Conservation (phyloP, 2,113 vertebrate genomes). For the Ammodytes dubius region DNA sequence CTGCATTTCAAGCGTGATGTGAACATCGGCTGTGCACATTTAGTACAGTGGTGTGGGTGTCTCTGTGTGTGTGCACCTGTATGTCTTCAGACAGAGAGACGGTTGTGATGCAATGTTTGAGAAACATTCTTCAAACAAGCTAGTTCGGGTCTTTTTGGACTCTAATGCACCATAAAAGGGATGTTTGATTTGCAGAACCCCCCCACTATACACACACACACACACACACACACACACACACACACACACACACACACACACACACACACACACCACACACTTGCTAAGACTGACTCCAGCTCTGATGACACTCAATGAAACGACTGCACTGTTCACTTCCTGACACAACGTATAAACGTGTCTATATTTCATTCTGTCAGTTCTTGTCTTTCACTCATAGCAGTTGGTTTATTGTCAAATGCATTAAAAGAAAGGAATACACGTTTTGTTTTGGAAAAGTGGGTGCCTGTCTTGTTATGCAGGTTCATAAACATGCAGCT, state of each 20-base stretch:
- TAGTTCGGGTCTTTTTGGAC: constrained; percentile 40
- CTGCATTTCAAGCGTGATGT: constrained; percentile 9
- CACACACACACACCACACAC: background rate
- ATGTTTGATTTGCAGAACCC: constrained; percentile 37
- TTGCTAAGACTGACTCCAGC: constrained; percentile 45
- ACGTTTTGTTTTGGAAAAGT: too few relatives aligned
- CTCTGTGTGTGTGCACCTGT: background rate
- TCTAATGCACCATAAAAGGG: constrained; percentile 52
- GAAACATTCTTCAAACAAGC: constrained; percentile 71
- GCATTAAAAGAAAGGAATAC: too few relatives aligned
- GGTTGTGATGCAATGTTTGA: constrained; percentile 73
- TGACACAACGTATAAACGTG: constrained; percentile 6
- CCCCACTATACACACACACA: background rate
- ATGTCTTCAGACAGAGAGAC: constrained; percentile 34
- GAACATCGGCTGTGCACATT: constrained; percentile 8
- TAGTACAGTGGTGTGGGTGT: background rate
- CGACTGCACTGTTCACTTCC: constrained; percentile 33
- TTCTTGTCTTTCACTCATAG: background rate
- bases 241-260: too few relatives aligned
- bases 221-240: too few relatives aligned
- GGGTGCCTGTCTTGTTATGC: background rate
- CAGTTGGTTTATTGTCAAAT: background rate
- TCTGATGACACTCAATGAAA: constrained; percentile 74
- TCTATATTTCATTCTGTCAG: background rate
- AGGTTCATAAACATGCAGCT: too few relatives aligned